Evolutionary conservation across 1,140 invertebrate genomes (phyloP).

Genomic region (Branchinecta lynchi): DNA sequence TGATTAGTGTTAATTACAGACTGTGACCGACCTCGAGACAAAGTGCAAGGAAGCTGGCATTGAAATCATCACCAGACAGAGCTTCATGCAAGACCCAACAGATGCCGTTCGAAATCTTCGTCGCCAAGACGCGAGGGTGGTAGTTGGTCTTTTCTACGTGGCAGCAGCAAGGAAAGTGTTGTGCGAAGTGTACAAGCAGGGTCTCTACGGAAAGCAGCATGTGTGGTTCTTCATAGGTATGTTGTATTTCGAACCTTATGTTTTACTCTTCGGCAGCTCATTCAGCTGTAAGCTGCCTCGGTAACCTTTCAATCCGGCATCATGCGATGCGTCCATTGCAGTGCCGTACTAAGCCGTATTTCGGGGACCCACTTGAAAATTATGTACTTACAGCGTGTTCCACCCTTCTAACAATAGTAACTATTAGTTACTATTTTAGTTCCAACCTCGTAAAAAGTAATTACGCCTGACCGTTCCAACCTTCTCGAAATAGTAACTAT

Average conservation of each 20-base stretch:
- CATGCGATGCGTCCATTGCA: too few species aligned
- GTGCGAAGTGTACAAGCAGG: slow-evolving; percentile 91
- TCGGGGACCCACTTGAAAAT: too few species aligned
- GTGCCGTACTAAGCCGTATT: too few species aligned
- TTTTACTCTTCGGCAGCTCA: too few species aligned
- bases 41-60: slow-evolving; percentile 83
- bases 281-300: too few species aligned
- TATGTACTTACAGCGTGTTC: too few species aligned
- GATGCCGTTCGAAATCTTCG: slow-evolving; percentile 88
- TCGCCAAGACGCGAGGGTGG: slow-evolving; percentile 82
- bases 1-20: slow-evolving; percentile 41
- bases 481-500: too few species aligned
- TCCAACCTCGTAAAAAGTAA: too few species aligned
- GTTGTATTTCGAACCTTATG: slow-evolving; percentile 26
- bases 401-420: too few species aligned
- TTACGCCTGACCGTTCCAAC: too few species aligned
- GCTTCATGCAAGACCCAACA: slow-evolving; percentile 87
- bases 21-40: slow-evolving; percentile 89
- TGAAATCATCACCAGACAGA: slow-evolving; percentile 88
- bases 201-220: slow-evolving; percentile 85
- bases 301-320: too few species aligned
- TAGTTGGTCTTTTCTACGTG: slow-evolving; percentile 95
- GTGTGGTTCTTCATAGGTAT: slow-evolving; percentile 99
- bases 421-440: too few species aligned
- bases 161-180: slow-evolving; percentile 86